Evolutionary conservation across 92 coral and sea anemone species (phyloP), one percentile per base, ranked within the genome.

Genomic region (Palythoa grandiflora): DNA sequence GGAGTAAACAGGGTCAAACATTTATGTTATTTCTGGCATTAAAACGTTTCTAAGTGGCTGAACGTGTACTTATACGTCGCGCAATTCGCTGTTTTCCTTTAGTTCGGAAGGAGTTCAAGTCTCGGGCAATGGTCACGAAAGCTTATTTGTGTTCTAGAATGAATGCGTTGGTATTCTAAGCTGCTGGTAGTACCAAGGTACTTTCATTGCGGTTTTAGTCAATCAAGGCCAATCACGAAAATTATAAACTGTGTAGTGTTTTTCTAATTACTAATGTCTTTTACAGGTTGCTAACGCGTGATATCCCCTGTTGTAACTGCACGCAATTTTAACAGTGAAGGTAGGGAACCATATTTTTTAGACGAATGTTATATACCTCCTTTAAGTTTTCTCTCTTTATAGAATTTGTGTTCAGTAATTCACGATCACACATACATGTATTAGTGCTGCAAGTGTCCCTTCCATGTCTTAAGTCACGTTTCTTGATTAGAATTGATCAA

Each of bases 261-360:
- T 63, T n/a, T 63, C 86, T 36, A 38, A 13, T 38, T 35, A 35
- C 21, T 81, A 66, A 47, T 81, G 60, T 81, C 44, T 81, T 81
- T 81, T 81, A 47, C 86, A 81, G 86, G 74, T 66, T 65, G 66
- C 39, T 80, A 81, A 81, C 75, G 75, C 75, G 86, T 81, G 86
- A 81, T 81, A 59, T 68, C 40, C 86, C 73, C 75, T 44, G 86
- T 81, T 81, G 86, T 48, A 75, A 12, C 61, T 68, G 86, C 86
- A 81, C 86, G 76, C 86, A 81, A 81, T 51, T 80, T 66, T 37
- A 13, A 17, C 37, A 50, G 60, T 65, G 16, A 66, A 81, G 86
- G 86, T 81, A 66, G 66, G 86, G 50, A 28, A 81, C 40, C 21
- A 9, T 11, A 39, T 19, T 6, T 81, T 66, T 38, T 47, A 35